Evolutionary conservation across 2,797 vertebrate genomes (phyloP).

Genomic region (Loriculus beryllinus): DNA sequence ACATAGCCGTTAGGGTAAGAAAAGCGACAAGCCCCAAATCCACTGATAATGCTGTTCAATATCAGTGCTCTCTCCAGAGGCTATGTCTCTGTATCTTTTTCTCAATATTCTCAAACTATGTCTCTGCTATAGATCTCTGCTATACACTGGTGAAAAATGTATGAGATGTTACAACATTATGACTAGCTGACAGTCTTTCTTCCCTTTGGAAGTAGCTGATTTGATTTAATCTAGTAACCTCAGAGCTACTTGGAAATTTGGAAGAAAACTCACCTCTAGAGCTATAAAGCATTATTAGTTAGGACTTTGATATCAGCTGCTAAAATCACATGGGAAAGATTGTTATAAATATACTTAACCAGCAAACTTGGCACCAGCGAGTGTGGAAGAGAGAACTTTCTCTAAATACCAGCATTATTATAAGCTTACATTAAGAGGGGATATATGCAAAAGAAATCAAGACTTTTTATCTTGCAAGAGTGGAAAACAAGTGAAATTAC

Average conservation of each 20-base stretch:
- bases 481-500: neutral
- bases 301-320: neutral
- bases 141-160: neutral
- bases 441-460: neutral
- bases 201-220: neutral
- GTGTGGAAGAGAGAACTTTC: neutral
- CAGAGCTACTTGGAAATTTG: neutral
- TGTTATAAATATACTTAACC: neutral
- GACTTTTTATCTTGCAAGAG: neutral
- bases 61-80: neutral
- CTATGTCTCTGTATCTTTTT: neutral
- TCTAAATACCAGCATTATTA: neutral
- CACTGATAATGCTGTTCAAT: neutral
- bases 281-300: neutral
- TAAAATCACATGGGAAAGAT: neutral
- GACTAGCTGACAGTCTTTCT: neutral
- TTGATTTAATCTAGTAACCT: neutral
- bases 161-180: neutral
- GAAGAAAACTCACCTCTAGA: neutral
- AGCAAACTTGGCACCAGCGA: neutral
- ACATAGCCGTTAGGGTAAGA: neutral
- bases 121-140: neutral
- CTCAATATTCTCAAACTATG: neutral
- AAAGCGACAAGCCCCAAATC: neutral
- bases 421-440: slow-evolving; percentile 16